These are phyloP conservation scores for Miichthys miiuy DNA, from an alignment of 2,797 vertebrate genomes.

Conservation along the genomic window DNA sequence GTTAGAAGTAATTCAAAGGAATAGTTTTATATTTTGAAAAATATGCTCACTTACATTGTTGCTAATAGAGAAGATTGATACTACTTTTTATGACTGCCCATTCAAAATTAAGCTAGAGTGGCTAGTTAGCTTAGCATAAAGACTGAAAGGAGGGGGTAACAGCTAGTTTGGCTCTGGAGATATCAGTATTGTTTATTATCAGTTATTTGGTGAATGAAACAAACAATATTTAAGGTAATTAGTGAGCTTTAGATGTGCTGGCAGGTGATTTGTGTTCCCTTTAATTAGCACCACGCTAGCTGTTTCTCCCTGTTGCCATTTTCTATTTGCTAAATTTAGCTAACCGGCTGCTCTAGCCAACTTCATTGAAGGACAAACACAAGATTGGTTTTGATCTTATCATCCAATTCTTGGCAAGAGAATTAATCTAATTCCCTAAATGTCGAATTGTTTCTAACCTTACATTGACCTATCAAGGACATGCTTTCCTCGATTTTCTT, in stretches of 20 bases:
- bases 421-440: conserved; percentile 38
- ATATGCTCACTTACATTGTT: conserved; percentile 8
- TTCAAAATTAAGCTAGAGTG: background rate
- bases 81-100: background rate
- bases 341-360: conserved; percentile 14
- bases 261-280: background rate
- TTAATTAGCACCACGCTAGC: background rate
- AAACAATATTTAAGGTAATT: background rate
- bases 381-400: conserved; percentile 24
- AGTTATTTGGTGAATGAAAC: background rate
- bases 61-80: background rate
- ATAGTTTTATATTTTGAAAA: conserved; percentile 2
- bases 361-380: conserved; percentile 32
- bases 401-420: conserved; percentile 31
- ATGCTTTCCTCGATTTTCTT: conserved; percentile 41
- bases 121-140: conserved; percentile 25
- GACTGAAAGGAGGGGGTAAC: background rate
- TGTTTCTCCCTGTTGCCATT: background rate
- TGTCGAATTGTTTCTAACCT: conserved; percentile 26
- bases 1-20: background rate
- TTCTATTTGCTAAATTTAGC: conserved; percentile 20
- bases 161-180: background rate
- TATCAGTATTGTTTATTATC: no score
- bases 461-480: conserved; percentile 43
- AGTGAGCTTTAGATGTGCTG: background rate